Evolutionary conservation across 2,797 vertebrate genomes (phyloP), one percentile per base, ranked within the genome.

Genomic region (Leuciscus waleckii): DNA sequence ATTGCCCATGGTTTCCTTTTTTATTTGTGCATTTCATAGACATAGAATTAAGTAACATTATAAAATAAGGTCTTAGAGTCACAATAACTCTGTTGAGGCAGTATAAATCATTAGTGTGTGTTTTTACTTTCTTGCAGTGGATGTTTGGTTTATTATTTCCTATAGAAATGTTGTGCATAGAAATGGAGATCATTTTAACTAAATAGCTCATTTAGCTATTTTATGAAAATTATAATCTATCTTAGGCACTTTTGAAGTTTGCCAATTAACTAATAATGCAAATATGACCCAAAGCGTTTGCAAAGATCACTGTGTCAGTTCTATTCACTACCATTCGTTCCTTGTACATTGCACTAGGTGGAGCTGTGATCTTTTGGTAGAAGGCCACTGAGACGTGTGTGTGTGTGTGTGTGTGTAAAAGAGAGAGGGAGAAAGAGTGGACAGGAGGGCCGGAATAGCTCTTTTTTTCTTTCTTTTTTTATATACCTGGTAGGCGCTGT

Each of bases 291-390:
- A 39, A 39, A 69, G 21, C 43, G 1, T 10, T 68, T 80, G 65
- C 49, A 70, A 32, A 58, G 67, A 68, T 79, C 26, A 46, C 75
- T 29, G n/a, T 32, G 32, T n/a, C n/a, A n/a, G 58, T 54, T 74
- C 68, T 49, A 13, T 69, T 80, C 10, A 13, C 51, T 51, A 14
- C 1, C 5, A 39, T 43, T 21, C 63, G n/a, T 84, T 41, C 37
- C 65, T n/a, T 8, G 8, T 82, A 1, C 1, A 41, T 63, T 84
- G 58, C 93, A 91, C 95, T 96, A 97, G 97, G 92, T 97, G 97
- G 97, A 90, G 95, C 96, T 98, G 92, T 91, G 91, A 93, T 93
- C 92, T 92, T 92, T 89, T 90, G 81, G 85, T 90, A 92, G 86
- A 73, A 54, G 61, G 74, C 80, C 74, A 58, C 14, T 61, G 71